phyloP scores from a whole-genome alignment of 53 echinoderm and acorn worm species.

The Apostichopus leukothele region DNA sequence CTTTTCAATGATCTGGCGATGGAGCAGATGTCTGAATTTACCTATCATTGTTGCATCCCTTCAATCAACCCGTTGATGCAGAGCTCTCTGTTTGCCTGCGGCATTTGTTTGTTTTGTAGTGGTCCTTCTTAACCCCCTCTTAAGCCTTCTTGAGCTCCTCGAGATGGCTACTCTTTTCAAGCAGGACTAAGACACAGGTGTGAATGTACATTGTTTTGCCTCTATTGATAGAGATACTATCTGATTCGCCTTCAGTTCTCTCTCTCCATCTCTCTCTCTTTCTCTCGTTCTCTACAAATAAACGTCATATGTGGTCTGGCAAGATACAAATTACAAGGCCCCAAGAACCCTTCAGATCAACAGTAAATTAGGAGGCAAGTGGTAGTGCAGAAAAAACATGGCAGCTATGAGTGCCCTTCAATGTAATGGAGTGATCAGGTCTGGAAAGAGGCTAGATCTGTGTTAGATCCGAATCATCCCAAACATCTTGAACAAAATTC shows the following conservation, averaged over 20 bases:
- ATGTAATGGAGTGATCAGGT: not conserved
- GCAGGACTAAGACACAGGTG: slow-evolving; percentile 26
- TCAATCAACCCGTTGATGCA: slow-evolving; percentile 21
- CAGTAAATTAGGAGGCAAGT: slow-evolving; percentile 26
- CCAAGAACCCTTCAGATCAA: slow-evolving; percentile 32
- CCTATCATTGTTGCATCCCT: slow-evolving; percentile 11
- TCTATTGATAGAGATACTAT: not conserved
- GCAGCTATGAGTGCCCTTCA: slow-evolving; percentile 26
- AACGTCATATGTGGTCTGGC: slow-evolving; percentile 36
- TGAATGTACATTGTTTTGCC: slow-evolving; percentile 29
- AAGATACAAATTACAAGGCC: slow-evolving; percentile 5
- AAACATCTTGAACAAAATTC: not conserved
- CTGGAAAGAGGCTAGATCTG: not conserved
- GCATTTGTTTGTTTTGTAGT: slow-evolving; percentile 48
- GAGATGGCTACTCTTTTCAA: slow-evolving; percentile 18
- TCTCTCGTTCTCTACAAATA: slow-evolving; percentile 19
- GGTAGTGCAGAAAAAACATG: slow-evolving; percentile 28
- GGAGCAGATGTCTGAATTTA: slow-evolving; percentile 34
- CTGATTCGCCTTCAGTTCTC: not conserved
- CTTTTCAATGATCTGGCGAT: not conserved
- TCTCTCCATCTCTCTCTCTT: too few relatives aligned
- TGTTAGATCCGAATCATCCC: not conserved
- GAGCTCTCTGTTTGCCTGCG: not conserved
- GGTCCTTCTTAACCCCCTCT: slow-evolving; percentile 11
- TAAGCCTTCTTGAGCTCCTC: slow-evolving; percentile 25